A percentile compares a stretch with the other conserved stretches of the same genome.
These are phyloP conservation scores for Xylophagus ater DNA, from an alignment of 2,888 invertebrate genomes.

Conservation along the genomic window DNA sequence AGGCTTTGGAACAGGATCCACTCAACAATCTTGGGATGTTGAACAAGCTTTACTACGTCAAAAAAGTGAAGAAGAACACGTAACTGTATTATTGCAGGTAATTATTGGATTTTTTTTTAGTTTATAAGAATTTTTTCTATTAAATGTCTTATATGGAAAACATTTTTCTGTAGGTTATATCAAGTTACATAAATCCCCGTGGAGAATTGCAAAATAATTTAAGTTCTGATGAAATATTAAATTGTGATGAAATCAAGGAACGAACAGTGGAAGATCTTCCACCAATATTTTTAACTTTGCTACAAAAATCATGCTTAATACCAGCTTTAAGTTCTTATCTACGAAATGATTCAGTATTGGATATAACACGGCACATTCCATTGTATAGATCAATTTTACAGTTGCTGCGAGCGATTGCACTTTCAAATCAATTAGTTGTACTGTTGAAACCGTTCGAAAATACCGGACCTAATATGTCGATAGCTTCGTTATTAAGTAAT, in stretches of 20 bases:
- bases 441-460: slow-evolving; percentile 50
- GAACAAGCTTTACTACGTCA: slow-evolving; percentile 86
- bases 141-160: too few relatives aligned
- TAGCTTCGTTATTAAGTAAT: slow-evolving; percentile 66
- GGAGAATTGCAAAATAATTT: slow-evolving; percentile 40
- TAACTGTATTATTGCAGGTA: slow-evolving; percentile 67
- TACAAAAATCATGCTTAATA: slow-evolving; percentile 73
- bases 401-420: slow-evolving; percentile 63
- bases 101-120: neutral
- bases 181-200: slow-evolving; percentile 77
- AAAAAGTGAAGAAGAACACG: slow-evolving; percentile 86
- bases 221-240: slow-evolving; percentile 32
- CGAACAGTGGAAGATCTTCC: slow-evolving; percentile 49
- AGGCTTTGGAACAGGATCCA: slow-evolving; percentile 92
- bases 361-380: slow-evolving; percentile 94
- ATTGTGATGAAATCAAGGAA: slow-evolving; percentile 38
- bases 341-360: slow-evolving; percentile 90
- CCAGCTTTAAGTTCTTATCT: slow-evolving; percentile 83
- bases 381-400: slow-evolving; percentile 78
- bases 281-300: slow-evolving; percentile 58
- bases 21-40: slow-evolving; percentile 92
- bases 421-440: slow-evolving; percentile 48
- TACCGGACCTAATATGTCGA: slow-evolving; percentile 45
- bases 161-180: slow-evolving; percentile 52
- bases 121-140: slow-evolving; percentile 6